Evolutionary conservation across 2,113 vertebrate genomes (phyloP).

Genomic region (Excalfactoria chinensis): DNA sequence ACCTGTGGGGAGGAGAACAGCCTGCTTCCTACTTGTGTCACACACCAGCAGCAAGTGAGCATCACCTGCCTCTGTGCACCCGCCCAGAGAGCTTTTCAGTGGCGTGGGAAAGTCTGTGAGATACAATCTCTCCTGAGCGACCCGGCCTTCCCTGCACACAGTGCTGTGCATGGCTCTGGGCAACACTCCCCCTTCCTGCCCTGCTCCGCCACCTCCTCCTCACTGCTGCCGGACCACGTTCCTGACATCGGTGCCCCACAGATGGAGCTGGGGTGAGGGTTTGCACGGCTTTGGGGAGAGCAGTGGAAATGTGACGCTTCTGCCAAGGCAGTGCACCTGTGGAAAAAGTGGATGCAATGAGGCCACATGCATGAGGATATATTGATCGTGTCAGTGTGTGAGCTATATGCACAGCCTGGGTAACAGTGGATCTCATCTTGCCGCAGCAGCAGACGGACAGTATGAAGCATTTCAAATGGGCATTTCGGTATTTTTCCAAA

Average conservation of each 20-base stretch:
- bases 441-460: neutral
- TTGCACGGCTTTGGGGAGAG: neutral
- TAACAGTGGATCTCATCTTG: neutral
- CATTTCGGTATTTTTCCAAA: constrained; percentile 21
- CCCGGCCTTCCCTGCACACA: neutral
- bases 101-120: constrained; percentile 51
- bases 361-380: neutral
- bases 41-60: neutral
- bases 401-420: neutral
- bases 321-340: neutral
- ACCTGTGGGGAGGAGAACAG: neutral
- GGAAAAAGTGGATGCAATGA: neutral
- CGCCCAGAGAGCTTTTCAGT: neutral
- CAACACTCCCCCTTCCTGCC: neutral
- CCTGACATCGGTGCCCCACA: neutral
- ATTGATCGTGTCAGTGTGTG: neutral
- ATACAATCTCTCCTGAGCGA: constrained; percentile 29
- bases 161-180: neutral
- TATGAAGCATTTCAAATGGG: neutral
- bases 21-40: constrained; percentile 6
- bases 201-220: neutral
- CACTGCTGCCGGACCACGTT: neutral
- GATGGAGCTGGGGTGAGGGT: neutral
- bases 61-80: neutral
- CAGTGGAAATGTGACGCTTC: neutral